Percentiles rank a stretch among this genome's conserved stretches.
Evolutionary conservation across 2,113 vertebrate species (phyloP).

Genomic region (Burhinus bistriatus): DNA sequence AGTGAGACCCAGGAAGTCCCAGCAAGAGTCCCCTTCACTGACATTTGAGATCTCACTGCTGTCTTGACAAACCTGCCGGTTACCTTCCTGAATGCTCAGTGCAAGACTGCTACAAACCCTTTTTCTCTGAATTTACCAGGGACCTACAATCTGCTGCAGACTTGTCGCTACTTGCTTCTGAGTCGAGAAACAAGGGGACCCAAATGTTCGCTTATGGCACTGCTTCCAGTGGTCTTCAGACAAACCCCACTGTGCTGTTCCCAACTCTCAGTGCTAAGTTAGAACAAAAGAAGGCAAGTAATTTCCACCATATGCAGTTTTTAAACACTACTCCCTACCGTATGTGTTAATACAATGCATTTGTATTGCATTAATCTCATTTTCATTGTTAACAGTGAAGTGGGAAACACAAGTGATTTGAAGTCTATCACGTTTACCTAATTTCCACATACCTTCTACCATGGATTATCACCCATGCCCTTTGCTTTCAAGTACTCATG

Average conservation of each 20-base stretch:
- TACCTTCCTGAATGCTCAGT: neutral
- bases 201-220: neutral
- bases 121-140: neutral
- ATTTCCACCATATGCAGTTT: fast-evolving
- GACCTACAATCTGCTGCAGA: neutral
- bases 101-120: neutral
- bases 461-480: fast-evolving
- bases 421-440: neutral
- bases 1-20: neutral
- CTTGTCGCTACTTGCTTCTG: neutral
- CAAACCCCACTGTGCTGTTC: neutral
- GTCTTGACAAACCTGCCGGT: neutral
- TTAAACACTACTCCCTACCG: neutral
- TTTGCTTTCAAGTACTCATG: neutral
- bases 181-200: neutral
- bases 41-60: neutral
- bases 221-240: neutral
- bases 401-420: neutral
- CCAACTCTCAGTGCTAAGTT: neutral
- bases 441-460: neutral
- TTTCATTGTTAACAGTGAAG: neutral
- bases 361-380: neutral
- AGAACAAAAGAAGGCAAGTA: neutral
- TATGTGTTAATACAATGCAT: neutral
- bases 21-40: neutral